phyloP scores from a whole-genome alignment of 1,140 invertebrate species.

The Trichoplusia ni region DNA sequence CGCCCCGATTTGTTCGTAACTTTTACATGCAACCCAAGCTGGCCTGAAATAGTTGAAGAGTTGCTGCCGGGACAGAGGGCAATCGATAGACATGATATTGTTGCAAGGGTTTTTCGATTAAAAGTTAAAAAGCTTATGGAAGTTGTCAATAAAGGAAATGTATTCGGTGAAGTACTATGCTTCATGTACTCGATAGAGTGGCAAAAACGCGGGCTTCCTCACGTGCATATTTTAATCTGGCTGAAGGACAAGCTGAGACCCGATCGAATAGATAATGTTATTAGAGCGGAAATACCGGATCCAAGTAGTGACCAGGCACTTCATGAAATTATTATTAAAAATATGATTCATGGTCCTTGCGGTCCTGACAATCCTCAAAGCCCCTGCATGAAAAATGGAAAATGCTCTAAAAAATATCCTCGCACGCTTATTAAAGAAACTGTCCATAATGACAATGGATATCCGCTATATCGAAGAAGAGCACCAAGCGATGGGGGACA shows the following conservation, averaged over 20 bases:
- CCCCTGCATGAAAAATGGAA: slow-evolving; percentile 16
- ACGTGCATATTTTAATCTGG: background rate
- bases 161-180: too few species aligned
- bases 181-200: background rate
- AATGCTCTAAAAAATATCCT: slow-evolving; percentile 8
- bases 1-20: too few species aligned
- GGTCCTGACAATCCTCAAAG: background rate
- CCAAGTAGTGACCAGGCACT: background rate
- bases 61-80: too few species aligned
- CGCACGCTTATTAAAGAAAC: background rate
- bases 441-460: background rate
- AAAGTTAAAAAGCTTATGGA: too few species aligned
- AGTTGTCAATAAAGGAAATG: too few species aligned
- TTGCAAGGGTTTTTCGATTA: too few species aligned
- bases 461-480: slow-evolving; percentile 8
- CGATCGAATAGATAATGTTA: background rate
- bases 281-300: slow-evolving; percentile 5
- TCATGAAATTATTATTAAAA: background rate
- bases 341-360: slow-evolving; percentile 18
- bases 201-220: background rate
- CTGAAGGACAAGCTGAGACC: background rate
- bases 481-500: background rate
- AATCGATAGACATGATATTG: too few species aligned
- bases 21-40: too few species aligned
- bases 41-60: too few species aligned